These are phyloP conservation scores for Paramormyrops hopkinsi DNA, from an alignment of 2,797 vertebrate genomes.

Conservation along the genomic window DNA sequence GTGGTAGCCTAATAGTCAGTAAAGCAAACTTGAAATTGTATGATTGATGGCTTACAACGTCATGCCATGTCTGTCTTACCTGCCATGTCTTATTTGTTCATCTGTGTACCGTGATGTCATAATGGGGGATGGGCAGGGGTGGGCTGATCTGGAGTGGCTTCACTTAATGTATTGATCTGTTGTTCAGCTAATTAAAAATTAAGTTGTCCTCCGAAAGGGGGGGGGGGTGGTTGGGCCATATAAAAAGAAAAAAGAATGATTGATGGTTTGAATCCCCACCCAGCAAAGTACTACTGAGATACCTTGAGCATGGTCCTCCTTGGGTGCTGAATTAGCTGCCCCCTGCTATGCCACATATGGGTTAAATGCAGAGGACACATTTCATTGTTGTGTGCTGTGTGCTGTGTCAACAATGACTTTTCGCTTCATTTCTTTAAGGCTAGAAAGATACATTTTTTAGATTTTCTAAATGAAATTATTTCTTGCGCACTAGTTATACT, in stretches of 20 bases:
- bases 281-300: background rate
- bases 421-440: background rate
- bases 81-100: background rate
- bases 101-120: background rate
- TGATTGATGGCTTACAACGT: background rate
- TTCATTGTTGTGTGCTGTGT: background rate
- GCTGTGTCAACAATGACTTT: background rate
- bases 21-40: background rate
- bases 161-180: background rate
- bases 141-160: background rate
- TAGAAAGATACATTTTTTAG: background rate
- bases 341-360: background rate
- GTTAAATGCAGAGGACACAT: background rate
- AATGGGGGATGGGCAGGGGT: background rate
- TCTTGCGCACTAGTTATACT: background rate
- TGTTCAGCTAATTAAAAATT: background rate
- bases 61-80: background rate
- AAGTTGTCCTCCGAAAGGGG: background rate
- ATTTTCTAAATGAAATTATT: background rate
- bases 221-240: background rate
- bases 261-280: background rate
- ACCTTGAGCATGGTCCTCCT: background rate
- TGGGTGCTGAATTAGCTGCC: background rate
- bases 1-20: background rate
- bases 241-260: background rate